A percentile compares a stretch with the other conserved stretches of the same genome.
phyloP scores from a whole-genome alignment of 2,113 vertebrate species.

The Carollia perspicillata region DNA sequence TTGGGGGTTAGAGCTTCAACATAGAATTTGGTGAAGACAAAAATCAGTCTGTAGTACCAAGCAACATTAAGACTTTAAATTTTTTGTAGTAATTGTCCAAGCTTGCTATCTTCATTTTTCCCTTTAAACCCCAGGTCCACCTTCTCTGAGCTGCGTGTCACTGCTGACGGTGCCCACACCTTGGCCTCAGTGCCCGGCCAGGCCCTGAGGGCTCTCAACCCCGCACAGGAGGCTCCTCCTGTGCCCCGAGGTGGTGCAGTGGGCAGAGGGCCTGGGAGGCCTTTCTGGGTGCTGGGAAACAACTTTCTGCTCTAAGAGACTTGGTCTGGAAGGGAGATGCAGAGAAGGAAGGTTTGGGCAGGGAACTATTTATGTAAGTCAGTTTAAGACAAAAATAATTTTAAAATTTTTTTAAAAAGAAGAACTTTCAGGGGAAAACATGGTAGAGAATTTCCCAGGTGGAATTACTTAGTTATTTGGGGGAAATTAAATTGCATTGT shows the following conservation, averaged over 20 bases:
- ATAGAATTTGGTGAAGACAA: background rate
- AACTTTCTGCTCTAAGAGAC: background rate
- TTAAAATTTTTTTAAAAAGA: background rate
- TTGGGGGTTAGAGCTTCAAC: background rate
- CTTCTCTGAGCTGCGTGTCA: fast-evolving
- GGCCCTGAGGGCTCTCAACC: background rate
- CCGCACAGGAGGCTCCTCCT: background rate
- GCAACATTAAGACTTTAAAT: background rate
- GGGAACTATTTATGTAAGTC: background rate
- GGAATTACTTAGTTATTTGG: background rate
- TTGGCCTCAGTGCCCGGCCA: background rate
- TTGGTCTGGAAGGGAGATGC: background rate
- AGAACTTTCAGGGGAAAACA: background rate
- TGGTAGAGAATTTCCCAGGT: background rate
- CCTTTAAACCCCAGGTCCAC: background rate
- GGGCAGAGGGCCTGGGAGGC: background rate
- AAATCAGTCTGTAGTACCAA: background rate
- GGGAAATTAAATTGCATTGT: background rate
- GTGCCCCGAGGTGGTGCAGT: fast-evolving
- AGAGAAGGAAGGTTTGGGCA: background rate
- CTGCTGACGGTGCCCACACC: background rate
- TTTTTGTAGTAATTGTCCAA: background rate
- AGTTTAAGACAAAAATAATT: background rate
- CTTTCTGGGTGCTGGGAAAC: background rate
- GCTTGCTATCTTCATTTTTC: background rate